Percentiles rank a stretch among this genome's conserved stretches.
These are phyloP conservation scores for Capromys pilorides DNA, from an alignment of 2,797 vertebrate genomes.

Conservation along the genomic window DNA sequence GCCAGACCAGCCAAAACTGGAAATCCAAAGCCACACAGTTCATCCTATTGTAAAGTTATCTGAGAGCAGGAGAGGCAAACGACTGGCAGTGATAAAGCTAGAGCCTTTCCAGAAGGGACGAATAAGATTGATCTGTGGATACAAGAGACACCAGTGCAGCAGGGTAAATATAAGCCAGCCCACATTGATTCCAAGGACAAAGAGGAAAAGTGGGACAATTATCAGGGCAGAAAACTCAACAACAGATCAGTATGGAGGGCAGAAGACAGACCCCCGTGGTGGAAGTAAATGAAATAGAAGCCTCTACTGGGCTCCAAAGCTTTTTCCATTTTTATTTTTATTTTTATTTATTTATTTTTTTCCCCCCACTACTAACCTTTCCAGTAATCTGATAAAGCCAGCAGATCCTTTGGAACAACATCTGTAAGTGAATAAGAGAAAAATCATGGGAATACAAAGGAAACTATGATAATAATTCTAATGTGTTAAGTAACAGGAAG, in stretches of 20 bases:
- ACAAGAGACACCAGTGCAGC: too few species aligned
- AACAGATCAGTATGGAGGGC: neutral
- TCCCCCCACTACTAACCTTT: neutral
- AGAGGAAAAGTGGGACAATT: neutral
- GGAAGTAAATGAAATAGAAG: neutral
- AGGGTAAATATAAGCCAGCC: neutral
- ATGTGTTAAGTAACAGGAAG: neutral
- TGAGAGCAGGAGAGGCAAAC: too few species aligned
- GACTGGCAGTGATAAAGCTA: neutral
- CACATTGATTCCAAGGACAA: neutral
- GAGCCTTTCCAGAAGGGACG: neutral
- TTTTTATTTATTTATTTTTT: neutral
- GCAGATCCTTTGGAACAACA: neutral
- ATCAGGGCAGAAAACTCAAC: neutral
- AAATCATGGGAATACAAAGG: neutral
- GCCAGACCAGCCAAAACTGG: neutral
- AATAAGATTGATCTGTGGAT: neutral
- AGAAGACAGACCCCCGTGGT: accelerated
- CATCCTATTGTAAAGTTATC: neutral
- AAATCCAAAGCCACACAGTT: neutral
- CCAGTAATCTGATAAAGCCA: neutral
- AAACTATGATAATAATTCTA: neutral
- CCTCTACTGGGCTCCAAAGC: neutral
- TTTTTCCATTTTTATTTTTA: too few species aligned
- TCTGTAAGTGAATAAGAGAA: neutral